These are phyloP conservation scores for Aphelinus certus DNA, from an alignment of 1,140 invertebrate genomes.

Conservation along the genomic window DNA sequence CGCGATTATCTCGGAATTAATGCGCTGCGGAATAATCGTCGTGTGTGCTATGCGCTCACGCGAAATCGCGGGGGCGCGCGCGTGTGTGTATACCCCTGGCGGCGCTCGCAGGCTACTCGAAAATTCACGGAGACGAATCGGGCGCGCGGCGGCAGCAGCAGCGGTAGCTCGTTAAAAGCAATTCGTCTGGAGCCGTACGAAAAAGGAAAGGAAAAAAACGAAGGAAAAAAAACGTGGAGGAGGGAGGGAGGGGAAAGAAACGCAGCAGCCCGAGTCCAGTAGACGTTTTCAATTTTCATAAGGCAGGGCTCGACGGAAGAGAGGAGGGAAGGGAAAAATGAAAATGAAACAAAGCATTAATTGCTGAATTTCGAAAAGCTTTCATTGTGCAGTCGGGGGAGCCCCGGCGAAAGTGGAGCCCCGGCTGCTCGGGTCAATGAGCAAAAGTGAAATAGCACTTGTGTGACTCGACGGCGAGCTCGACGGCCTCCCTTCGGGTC, in stretches of 20 bases:
- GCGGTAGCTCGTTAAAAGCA: too few species aligned
- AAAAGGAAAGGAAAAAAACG: not conserved
- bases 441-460: conserved; percentile 39
- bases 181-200: too few species aligned
- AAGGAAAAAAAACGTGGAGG: not conserved
- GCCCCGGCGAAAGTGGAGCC: not conserved
- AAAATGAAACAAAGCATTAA: conserved; percentile 33
- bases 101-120: too few species aligned
- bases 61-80: too few species aligned
- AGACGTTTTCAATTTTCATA: conserved; percentile 8
- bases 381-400: conserved; percentile 9
- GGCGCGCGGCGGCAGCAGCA: too few species aligned
- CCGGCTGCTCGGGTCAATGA: conserved; percentile 36
- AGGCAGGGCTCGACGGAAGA: not conserved
- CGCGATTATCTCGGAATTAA: too few species aligned
- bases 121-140: too few species aligned
- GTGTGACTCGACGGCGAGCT: not conserved
- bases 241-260: not conserved
- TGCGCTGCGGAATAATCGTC: too few species aligned
- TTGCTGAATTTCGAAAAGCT: conserved; percentile 38
- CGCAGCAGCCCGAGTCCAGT: too few species aligned
- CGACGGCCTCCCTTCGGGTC: conserved; percentile 24
- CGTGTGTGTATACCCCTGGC: too few species aligned
- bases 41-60: too few species aligned
- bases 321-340: not conserved